phyloP scores from a whole-genome alignment of 2,797 vertebrate genomes.

The Nannoperca australis region DNA sequence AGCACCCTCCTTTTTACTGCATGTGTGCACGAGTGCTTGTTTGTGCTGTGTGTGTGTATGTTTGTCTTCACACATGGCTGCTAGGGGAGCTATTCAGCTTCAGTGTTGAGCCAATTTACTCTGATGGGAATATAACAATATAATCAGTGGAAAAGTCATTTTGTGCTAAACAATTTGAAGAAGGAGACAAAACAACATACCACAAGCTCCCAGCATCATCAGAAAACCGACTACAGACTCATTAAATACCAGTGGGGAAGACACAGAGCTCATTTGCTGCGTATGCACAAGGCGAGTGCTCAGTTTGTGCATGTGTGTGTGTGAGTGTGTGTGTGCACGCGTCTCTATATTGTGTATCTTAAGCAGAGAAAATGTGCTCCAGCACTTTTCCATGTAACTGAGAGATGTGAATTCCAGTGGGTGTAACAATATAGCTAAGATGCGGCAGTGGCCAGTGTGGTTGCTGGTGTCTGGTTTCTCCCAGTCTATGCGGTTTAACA shows the following conservation, averaged over 20 bases:
- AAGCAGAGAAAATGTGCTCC: constrained; percentile 28
- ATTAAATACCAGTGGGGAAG: constrained; percentile 42
- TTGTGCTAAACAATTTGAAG: constrained; percentile 62
- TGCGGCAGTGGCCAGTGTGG: constrained; percentile 43
- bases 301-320: constrained; percentile 4
- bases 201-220: constrained; percentile 40
- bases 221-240: constrained; percentile 38
- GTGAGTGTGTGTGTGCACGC: not conserved
- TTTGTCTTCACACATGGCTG: constrained; percentile 58
- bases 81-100: constrained; percentile 50
- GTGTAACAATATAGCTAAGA: constrained; percentile 55
- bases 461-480: constrained; percentile 55
- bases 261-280: constrained; percentile 25
- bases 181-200: constrained; percentile 57
- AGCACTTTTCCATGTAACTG: constrained; percentile 42
- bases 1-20: constrained; percentile 6
- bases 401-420: constrained; percentile 50
- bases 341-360: constrained; percentile 13
- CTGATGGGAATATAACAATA: constrained; percentile 77
- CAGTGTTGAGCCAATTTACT: constrained; percentile 69
- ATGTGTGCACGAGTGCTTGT: constrained; percentile 13
- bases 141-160: constrained; percentile 76
- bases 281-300: constrained; percentile 22
- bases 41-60: constrained; percentile 18
- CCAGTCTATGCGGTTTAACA: constrained; percentile 55